Evolutionary conservation across 2,113 vertebrate genomes (phyloP).

Genomic region (Clarias gariepinus): DNA sequence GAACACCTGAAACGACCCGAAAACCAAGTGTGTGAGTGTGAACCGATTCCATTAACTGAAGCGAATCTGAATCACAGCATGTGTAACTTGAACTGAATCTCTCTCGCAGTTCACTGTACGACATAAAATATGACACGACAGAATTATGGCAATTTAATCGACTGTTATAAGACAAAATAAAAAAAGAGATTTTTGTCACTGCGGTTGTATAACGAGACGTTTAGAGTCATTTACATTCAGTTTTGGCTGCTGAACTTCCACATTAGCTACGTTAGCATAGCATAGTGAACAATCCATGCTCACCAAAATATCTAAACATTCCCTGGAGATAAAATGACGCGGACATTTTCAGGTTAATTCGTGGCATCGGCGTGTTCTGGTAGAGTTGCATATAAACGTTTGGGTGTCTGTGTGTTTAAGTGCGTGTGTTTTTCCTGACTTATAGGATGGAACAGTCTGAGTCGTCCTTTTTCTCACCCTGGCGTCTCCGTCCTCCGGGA

Average conservation of each 20-base stretch:
- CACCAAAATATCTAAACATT: background rate
- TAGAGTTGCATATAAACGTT: slow-evolving; percentile 5
- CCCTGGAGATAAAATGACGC: background rate
- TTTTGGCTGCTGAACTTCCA: background rate
- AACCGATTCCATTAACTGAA: background rate
- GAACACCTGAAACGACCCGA: background rate
- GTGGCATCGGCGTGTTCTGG: background rate
- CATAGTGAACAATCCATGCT: background rate
- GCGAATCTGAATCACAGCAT: background rate
- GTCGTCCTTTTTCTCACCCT: slow-evolving; percentile 71
- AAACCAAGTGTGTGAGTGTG: background rate
- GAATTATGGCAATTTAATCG: background rate
- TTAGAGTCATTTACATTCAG: background rate
- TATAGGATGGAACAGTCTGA: slow-evolving; percentile 79
- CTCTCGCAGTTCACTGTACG: background rate
- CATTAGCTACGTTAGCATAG: background rate
- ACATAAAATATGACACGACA: background rate
- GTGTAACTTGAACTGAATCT: background rate
- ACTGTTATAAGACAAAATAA: background rate
- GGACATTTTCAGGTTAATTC: background rate
- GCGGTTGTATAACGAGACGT: background rate
- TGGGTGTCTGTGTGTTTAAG: slow-evolving; percentile 12
- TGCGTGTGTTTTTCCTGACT: slow-evolving; percentile 22
- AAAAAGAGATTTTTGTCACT: background rate
- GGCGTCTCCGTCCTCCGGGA: slow-evolving; percentile 66